Percentiles rank a stretch among this genome's conserved stretches.
Evolutionary conservation across 2,888 invertebrate species (phyloP).

Genomic region (Prenolepis imparis): DNA sequence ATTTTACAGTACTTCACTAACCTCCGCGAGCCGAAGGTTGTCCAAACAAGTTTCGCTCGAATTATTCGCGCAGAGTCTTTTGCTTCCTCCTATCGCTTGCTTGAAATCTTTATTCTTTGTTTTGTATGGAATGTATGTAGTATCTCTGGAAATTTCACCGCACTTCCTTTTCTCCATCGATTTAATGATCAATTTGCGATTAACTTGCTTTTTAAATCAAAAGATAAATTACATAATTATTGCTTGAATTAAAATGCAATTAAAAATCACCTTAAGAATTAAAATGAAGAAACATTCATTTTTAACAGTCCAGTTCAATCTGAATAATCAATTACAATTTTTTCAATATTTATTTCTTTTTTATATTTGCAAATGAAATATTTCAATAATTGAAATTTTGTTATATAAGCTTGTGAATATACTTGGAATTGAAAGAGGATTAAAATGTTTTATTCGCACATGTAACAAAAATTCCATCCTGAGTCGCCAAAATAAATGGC

Average conservation of each 20-base stretch:
- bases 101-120: conserved; percentile 19
- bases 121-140: background rate
- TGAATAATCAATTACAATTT: background rate
- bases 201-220: background rate
- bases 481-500: background rate
- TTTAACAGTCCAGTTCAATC: background rate
- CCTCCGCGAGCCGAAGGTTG: conserved; percentile 25
- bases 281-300: background rate
- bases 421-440: background rate
- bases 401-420: background rate
- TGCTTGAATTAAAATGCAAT: background rate
- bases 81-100: conserved; percentile 8
- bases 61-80: background rate
- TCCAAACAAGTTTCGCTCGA: conserved; percentile 23
- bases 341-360: background rate
- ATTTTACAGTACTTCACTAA: conserved; percentile 15
- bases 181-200: background rate
- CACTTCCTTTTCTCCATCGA: background rate
- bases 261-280: conserved; percentile 2
- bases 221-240: background rate
- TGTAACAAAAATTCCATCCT: background rate
- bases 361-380: background rate
- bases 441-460: background rate
- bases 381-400: background rate
- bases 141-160: background rate